These are phyloP conservation scores for Sylvilagus floridanus DNA, from an alignment of 2,797 vertebrate species.

Conservation along the genomic window DNA sequence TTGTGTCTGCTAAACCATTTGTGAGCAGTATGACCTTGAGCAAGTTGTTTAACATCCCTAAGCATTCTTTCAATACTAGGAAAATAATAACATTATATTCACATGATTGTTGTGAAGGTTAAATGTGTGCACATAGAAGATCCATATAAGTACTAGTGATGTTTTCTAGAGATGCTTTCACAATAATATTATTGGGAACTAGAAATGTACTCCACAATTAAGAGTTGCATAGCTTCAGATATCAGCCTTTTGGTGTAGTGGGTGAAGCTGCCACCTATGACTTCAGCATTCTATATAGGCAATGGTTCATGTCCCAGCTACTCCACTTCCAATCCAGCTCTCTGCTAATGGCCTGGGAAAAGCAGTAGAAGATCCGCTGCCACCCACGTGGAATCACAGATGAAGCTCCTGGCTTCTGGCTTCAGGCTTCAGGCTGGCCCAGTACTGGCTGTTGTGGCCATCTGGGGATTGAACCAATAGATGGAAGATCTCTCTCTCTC, in stretches of 20 bases:
- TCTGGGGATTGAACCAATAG: too few relatives aligned
- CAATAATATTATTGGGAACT: background rate
- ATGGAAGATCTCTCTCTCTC: too few relatives aligned
- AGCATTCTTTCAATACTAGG: background rate
- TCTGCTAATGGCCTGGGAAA: too few relatives aligned
- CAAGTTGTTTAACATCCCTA: background rate
- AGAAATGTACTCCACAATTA: slow-evolving; percentile 22
- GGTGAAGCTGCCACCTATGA: too few relatives aligned
- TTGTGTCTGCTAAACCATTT: background rate
- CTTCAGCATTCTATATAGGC: too few relatives aligned
- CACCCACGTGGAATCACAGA: too few relatives aligned
- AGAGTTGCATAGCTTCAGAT: background rate
- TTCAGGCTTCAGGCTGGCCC: too few relatives aligned
- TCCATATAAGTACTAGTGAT: background rate
- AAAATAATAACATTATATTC: background rate
- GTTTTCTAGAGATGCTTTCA: background rate
- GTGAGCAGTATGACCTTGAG: background rate
- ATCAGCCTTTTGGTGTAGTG: background rate
- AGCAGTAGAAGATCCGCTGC: too few relatives aligned
- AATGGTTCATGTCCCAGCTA: background rate
- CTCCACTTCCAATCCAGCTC: background rate
- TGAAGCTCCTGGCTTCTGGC: too few relatives aligned
- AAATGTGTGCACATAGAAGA: background rate
- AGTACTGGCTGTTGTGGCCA: too few relatives aligned
- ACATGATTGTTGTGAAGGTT: background rate